A percentile compares a stretch with the other conserved stretches of the same genome.
phyloP scores from a whole-genome alignment of 2,797 vertebrate species.

The Syndactyla subalaris region DNA sequence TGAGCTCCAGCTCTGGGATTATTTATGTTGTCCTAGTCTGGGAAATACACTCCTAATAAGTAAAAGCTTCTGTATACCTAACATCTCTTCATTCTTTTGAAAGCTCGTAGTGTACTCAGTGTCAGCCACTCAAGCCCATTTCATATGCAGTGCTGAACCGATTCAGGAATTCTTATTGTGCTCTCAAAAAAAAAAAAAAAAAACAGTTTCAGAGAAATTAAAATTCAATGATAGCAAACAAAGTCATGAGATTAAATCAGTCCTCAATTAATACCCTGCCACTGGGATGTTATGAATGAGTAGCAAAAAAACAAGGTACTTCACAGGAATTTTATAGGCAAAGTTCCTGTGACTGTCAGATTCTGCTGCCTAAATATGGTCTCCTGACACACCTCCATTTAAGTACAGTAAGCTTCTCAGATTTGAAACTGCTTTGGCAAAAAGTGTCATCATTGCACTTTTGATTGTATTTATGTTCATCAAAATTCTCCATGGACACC shows the following conservation, averaged over 20 bases:
- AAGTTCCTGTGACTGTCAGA: not conserved
- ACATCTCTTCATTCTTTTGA: not conserved
- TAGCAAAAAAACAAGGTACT: not conserved
- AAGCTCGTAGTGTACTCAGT: not conserved
- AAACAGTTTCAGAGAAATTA: not conserved
- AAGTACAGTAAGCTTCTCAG: not conserved
- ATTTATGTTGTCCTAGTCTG: not conserved
- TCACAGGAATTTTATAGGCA: not conserved
- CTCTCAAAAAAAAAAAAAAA: not conserved
- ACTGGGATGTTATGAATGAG: not conserved
- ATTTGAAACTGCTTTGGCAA: not conserved
- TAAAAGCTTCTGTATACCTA: slow-evolving; percentile 1
- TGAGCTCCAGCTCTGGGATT: not conserved
- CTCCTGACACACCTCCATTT: not conserved
- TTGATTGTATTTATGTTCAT: not conserved
- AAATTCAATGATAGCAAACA: not conserved
- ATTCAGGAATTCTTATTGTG: not conserved
- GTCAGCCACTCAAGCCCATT: not conserved
- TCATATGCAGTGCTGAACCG: not conserved
- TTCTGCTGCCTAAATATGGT: not conserved
- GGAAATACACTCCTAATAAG: not conserved
- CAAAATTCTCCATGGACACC: not conserved
- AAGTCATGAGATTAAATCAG: not conserved
- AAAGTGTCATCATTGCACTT: not conserved
- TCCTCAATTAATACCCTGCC: not conserved